Evolutionary conservation across 2,113 vertebrate species (phyloP), one percentile per base, ranked within the genome.

Genomic region (Etia nguti): DNA sequence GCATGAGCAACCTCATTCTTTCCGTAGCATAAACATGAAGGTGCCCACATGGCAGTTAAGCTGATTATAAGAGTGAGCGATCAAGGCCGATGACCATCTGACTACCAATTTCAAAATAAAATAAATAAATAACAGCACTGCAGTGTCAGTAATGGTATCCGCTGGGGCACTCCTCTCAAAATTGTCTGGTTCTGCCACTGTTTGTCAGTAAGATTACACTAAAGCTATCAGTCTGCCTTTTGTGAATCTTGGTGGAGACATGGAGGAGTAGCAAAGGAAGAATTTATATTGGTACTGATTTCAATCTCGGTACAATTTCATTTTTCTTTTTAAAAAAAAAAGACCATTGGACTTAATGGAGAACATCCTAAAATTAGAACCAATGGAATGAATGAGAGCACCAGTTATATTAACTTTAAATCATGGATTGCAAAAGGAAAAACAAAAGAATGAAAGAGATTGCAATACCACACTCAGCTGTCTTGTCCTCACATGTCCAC

Each of bases 401-500:
- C 20, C 43, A 50, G 1, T 6, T 50, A 5, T 31, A 31, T 50
- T 77, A 20, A 77, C 73, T 77, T 77, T 77, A 31, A 0, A 77
- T 31, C 43, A 20, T 12, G 6, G 43, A 29, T n/a, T 8, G 31
- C 65, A 36, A 75, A 86, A 79, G 86, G 2, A 75, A 3, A 75
- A 29, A 34, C 57, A 36, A 75, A 86, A 73, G 83, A 75, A 48
- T 20, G 9, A 29, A 20, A 77, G 43, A 77, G 50, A 50, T 3
- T 1, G 5, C 11, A 84, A 2, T 97, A 97, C 97, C 97, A 22
- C 97, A 97, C 68, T 96, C 95, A 2, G 94, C 91, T 54, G 57
- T 89, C 81, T 48, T 90, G 88, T 96, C 94, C 11, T 96, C 93
- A 68, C 97, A 97, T 2, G 79, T 95, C 97, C 97, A 97, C 0